phyloP scores from a whole-genome alignment of 2,888 invertebrate genomes.

The Clitarchus hookeri region DNA sequence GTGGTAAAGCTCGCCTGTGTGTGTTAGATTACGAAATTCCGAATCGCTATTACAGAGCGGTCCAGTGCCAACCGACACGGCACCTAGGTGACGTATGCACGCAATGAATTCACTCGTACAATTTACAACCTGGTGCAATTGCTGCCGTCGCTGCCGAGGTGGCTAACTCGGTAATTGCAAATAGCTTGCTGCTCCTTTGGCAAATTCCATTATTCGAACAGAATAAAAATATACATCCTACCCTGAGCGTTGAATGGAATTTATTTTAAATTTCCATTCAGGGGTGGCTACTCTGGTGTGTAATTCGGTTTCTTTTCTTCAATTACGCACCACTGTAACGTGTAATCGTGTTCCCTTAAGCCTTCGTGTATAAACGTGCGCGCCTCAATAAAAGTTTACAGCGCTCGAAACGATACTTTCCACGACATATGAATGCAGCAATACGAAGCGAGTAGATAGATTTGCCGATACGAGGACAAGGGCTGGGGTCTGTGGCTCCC shows the following conservation, averaged over 20 bases:
- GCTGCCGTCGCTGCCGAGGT: not conserved
- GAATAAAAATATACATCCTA: not conserved
- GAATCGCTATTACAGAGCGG: constrained; percentile 14
- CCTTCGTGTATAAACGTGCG: not conserved
- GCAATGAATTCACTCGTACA: constrained; percentile 14
- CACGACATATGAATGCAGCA: not conserved
- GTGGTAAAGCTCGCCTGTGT: not conserved
- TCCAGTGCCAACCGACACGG: not conserved
- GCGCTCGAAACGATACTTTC: not conserved
- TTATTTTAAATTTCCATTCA: constrained; percentile 7
- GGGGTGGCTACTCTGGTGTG: not conserved
- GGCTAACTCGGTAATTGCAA: constrained; percentile 18
- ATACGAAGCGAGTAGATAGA: no score
- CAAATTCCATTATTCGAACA: constrained; percentile 4
- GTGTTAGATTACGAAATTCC: constrained; percentile 14
- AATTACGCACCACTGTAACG: not conserved
- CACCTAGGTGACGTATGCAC: not conserved
- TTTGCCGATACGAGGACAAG: no score
- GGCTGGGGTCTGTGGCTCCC: no score
- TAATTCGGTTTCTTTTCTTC: not conserved
- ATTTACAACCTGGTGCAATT: constrained; percentile 3
- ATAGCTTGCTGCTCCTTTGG: constrained; percentile 17
- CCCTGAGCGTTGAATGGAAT: not conserved
- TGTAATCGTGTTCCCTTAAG: no score
- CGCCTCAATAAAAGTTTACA: not conserved